Evolutionary conservation across 2,113 vertebrate species (phyloP).

Genomic region (Proteles cristata): DNA sequence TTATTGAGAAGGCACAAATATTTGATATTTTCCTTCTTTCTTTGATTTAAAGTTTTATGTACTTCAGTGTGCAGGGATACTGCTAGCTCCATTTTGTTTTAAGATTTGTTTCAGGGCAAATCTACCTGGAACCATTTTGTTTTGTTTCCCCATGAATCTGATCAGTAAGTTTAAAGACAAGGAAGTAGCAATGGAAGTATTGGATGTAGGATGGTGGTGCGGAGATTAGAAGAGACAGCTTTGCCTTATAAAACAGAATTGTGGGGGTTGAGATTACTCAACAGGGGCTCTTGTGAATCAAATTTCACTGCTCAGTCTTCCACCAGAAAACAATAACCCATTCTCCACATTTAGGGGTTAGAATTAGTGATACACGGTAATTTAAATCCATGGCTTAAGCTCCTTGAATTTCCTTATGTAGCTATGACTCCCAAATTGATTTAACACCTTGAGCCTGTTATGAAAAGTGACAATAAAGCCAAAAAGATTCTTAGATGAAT

Average conservation of each 20-base stretch:
- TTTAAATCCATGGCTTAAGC: background rate
- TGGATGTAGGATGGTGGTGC: background rate
- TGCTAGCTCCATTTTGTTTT: background rate
- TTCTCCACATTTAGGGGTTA: background rate
- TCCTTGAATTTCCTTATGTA: background rate
- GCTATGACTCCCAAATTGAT: background rate
- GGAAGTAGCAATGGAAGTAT: background rate
- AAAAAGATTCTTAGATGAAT: background rate
- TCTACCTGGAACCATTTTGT: background rate
- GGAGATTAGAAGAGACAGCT: background rate
- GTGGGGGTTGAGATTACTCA: background rate
- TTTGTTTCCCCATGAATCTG: background rate
- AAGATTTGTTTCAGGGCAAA: slow-evolving; percentile 35
- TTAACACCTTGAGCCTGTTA: background rate
- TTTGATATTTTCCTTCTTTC: slow-evolving; percentile 20
- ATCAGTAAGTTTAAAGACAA: background rate
- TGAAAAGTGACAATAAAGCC: background rate
- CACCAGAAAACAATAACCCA: background rate
- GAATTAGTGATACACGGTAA: background rate
- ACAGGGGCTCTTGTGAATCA: background rate
- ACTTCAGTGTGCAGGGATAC: background rate
- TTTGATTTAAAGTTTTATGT: slow-evolving; percentile 30
- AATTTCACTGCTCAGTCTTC: background rate
- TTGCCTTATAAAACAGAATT: background rate
- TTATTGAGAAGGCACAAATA: background rate